These are phyloP conservation scores for Scylla paramamosain DNA, from an alignment of 1,140 invertebrate genomes.

Conservation along the genomic window DNA sequence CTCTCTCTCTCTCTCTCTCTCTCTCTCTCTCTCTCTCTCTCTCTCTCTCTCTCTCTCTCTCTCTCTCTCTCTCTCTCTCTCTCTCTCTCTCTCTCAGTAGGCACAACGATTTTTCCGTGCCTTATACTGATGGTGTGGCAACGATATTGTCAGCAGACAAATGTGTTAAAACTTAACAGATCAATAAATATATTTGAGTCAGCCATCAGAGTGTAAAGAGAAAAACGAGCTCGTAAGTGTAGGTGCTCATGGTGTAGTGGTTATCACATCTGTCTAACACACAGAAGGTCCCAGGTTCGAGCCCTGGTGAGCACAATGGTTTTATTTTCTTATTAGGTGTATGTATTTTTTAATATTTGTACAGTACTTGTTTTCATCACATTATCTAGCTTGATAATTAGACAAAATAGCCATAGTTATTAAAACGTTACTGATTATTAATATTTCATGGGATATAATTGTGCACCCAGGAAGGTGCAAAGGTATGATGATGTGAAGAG, in stretches of 20 bases:
- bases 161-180: background rate
- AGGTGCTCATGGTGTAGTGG: constrained; percentile 65
- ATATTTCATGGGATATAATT: no score
- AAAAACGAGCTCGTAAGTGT: background rate
- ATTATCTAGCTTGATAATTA: no score
- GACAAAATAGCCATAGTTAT: no score
- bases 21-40: constrained; percentile 6
- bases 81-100: constrained; percentile 32
- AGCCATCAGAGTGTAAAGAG: background rate
- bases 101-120: background rate
- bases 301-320: constrained; percentile 62
- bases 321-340: background rate
- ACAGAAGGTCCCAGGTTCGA: constrained; percentile 70
- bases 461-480: no score
- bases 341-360: background rate
- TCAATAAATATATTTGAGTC: background rate
- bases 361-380: no score
- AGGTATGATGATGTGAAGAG: no score
- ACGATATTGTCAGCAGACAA: background rate
- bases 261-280: constrained; percentile 71
- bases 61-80: constrained; percentile 50
- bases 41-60: constrained; percentile 37
- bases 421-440: no score
- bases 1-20: constrained; percentile 37
- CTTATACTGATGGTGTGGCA: background rate